Base-by-base conservation (phyloP, 2,888 invertebrate genomes). In the Metellina segmentata region DNA sequence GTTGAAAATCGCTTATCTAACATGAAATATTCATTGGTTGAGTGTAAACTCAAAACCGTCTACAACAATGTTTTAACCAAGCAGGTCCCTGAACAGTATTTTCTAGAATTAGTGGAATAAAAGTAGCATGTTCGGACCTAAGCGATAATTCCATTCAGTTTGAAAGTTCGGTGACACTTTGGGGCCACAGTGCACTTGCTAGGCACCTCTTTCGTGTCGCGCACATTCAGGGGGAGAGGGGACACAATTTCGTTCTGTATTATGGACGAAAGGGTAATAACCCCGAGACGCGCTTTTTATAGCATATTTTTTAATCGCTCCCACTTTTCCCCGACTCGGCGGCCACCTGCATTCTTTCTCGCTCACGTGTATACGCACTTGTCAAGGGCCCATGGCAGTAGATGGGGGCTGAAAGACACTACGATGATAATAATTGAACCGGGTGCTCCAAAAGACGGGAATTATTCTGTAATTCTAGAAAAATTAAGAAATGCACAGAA, bases 201-300 rank as follows among this genome's bases (percentile, higher is more conserved):
- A 20, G 48, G 52, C n/a, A 61, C 78, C 72, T 72, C 52, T 77
- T 77, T 19, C 77, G 77, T 52, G 51, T 77, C 51, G 52, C 34
- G 34, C 19, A 77, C 82, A 72, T 82, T 61, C 53, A 34, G 16
- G 71, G n/a, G 51, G 48, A 75, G 71, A 74, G 85, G 85, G 34
- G 61, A 85, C 53, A 49, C 20, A 72, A 71, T 53, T 51, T 34
- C 34, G 34, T 34, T 82, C 52, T 85, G 48, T 53, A 85, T 20
- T 74, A 82, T 71, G 85, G 74, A 74, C 74, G 75, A 52, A 53
- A 75, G 85, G 74, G 72, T 85, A 85, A 85, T 75, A 85, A 85
- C 85, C 85, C 61, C 74, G 48, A 1, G 13, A 48, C 51, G 72
- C 16, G 20, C 19, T 72, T 72, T 72, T 74, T 74, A 75, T 85